Conservation (phyloP, 2,888 invertebrate species). For the Dolichomitus sp. region DNA sequence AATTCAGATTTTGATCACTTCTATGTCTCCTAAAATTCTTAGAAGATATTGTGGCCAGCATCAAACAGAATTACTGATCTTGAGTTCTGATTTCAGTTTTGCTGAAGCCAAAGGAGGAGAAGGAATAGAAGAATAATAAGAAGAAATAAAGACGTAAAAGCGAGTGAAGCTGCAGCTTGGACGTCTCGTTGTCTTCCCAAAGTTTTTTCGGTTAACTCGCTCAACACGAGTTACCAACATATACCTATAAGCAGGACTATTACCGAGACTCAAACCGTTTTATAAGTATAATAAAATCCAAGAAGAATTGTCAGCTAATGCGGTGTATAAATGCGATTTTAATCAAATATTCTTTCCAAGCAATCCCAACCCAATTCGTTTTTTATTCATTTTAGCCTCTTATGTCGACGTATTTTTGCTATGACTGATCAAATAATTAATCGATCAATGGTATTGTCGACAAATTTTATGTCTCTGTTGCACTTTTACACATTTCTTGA, state of each 20-base stretch:
- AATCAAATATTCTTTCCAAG: background rate
- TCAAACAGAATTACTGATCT: conserved; percentile 46
- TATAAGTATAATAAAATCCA: background rate
- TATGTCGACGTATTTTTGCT: background rate
- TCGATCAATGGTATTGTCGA: background rate
- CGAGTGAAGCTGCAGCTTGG: background rate
- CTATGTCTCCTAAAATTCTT: background rate
- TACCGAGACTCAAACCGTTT: background rate
- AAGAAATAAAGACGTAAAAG: background rate
- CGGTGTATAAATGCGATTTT: background rate
- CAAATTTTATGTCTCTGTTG: background rate
- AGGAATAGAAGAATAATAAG: background rate
- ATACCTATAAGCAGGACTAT: background rate
- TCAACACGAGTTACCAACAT: background rate
- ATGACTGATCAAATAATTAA: background rate
- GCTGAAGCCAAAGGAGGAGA: background rate
- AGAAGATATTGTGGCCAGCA: background rate
- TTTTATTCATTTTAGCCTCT: background rate
- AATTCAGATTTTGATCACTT: background rate
- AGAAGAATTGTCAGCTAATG: background rate
- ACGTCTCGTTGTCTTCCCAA: background rate
- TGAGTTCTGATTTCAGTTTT: conserved; percentile 20
- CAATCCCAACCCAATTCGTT: background rate
- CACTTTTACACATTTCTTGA: background rate
- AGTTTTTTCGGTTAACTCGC: background rate